Percentiles rank a stretch among this genome's conserved stretches.
phyloP scores from a whole-genome alignment of 2,797 vertebrate genomes.

The Pangasius larnaudii region DNA sequence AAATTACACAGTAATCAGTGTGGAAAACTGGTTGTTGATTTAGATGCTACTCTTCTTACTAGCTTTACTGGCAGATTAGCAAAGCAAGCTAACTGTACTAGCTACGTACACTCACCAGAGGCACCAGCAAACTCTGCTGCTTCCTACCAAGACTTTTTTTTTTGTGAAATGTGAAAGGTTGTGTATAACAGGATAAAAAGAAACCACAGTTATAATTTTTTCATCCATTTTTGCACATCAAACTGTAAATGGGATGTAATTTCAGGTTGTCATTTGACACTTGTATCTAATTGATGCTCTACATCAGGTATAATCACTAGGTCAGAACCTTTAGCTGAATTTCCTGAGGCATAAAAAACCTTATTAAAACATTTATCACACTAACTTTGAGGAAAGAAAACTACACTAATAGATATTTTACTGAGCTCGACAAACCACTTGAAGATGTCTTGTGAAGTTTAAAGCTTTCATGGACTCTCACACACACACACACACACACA shows the following conservation, averaged over 20 bases:
- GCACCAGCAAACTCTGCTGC: neutral
- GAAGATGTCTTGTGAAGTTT: neutral
- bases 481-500: too few species aligned
- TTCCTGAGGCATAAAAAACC: neutral
- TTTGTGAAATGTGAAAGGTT: too few species aligned
- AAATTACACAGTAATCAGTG: neutral
- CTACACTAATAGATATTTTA: neutral
- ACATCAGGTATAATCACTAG: neutral
- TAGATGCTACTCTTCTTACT: neutral
- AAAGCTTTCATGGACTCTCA: neutral
- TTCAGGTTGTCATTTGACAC: neutral
- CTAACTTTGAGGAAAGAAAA: neutral
- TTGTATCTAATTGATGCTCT: neutral
- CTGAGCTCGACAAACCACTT: slow-evolving; percentile 8
- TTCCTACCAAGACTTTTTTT: neutral
- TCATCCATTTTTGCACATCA: neutral
- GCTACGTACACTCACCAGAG: neutral
- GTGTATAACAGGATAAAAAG: neutral
- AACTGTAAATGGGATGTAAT: neutral
- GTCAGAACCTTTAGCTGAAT: neutral
- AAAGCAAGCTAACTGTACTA: neutral
- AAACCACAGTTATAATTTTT: too few species aligned
- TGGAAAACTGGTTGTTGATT: neutral
- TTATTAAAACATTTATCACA: neutral
- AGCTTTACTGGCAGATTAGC: neutral